Base-by-base conservation (phyloP, 2,797 vertebrate genomes). In the Gymnocypris eckloni region DNA sequence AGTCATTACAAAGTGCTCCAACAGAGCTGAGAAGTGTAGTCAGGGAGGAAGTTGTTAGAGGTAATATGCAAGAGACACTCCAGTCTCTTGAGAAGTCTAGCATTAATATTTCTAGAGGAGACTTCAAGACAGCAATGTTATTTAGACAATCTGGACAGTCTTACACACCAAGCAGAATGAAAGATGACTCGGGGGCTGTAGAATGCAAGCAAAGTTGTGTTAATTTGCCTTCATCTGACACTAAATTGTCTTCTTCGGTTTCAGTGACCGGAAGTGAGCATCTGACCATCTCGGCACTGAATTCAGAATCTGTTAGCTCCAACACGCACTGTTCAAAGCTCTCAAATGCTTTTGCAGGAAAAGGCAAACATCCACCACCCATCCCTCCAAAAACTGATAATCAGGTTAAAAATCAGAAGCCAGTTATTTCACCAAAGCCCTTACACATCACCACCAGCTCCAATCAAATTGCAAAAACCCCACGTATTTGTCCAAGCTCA, bases 181-280 rank as follows among this genome's bases (percentile, higher is more conserved):
- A 91, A 88, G 90, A 88, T 54, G 91, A 93, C 69, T 41, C 79
- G 86, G 88, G 71, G 13, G 18, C 86, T 78, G 90, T 91, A 93
- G 92, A 94, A 93, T 91, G 92, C 91, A 90, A 94, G 92, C 95
- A 96, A 92, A 91, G 94, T 96, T 94, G 94, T 94, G 89, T 95
- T 89, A 89, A 93, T 92, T 54, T 94, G 86, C 94, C 94, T 70
- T 94, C 93, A 89, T 94, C 94, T 97, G 96, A 96, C 90, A 96
- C 96, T 95, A 93, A 95, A 94, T 95, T 97, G 95, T 97, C 96
- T 97, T 97, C 96, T 96, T 94, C 97, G 97, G 97, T 96, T 98
- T 96, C 97, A 98, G 96, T 98, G 96, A 98, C 92, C 90, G 94
- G 93, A 95, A 92, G 96, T 89, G 96, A 95, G 91, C 93, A 90